Evolutionary conservation across 2,113 vertebrate genomes (phyloP), one percentile per base, ranked within the genome.

Genomic region (Ceratotherium simum): DNA sequence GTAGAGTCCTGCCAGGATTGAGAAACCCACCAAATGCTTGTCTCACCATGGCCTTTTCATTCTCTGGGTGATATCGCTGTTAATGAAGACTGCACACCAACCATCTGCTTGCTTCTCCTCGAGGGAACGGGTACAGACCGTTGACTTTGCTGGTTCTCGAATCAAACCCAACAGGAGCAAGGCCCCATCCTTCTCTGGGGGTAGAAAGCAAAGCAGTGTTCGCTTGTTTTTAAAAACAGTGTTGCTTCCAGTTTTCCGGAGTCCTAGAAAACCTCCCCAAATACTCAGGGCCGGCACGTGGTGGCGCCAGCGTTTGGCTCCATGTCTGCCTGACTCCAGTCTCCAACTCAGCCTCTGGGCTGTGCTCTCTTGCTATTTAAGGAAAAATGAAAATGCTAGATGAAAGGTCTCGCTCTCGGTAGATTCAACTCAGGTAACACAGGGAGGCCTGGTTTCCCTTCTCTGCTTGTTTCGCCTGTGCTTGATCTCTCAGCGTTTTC

Each of bases 71-170:
- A 14, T 10, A 3, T 48, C 16, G 3, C 36, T 23, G 2, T 23
- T 25, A 31, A 9, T 14, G 65, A 73, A 54, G 56, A 14, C 42
- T 10, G 0, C 11, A 18, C 6, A 14, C 62, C 8, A 3, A 1
- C 39, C 8, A 23, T 33, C 46, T 2, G 6, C 73, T 29, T n/a
- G 48, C 13, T 54, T 42, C 20, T 76, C 42, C 8, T 20, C 13
- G 13, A 17, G 42, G 33, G 39, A 14, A 13, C 9, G 0, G 0
- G 9, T 13, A 7, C 0, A 12, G 27, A 54, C 8, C 0, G 2
- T 17, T 14, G 21, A 5, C 72, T 39, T n/a, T 6, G 54, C 82
- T 56, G n/a, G 8, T 31, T 92, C 42, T 90, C 73, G 25, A 20
- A 17, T 7, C 18, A 39, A 51, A 58, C 29, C 16, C n/a, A 42